Conservation (phyloP, 2,888 invertebrate genomes). For the Andrena haemorrhoa region DNA sequence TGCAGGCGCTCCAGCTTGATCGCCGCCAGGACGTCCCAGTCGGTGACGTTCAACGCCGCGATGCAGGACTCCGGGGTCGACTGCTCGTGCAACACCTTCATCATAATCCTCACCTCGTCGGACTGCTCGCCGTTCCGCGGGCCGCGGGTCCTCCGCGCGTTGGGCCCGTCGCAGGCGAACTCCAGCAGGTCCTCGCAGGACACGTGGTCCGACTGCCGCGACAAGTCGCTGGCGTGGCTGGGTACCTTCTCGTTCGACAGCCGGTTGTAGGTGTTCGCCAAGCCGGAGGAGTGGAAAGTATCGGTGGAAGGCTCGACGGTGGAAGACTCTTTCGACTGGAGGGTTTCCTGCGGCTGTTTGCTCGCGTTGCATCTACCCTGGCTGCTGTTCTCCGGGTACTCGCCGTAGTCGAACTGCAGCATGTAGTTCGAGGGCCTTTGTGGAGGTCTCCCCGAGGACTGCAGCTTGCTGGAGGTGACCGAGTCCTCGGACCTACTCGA, state of each 20-base stretch:
- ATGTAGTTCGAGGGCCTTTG: constrained; percentile 48
- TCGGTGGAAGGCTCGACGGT: constrained; percentile 37
- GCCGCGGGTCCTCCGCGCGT: constrained; percentile 88
- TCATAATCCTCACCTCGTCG: constrained; percentile 96
- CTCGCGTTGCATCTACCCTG: constrained; percentile 7
- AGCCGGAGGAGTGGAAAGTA: constrained; percentile 35
- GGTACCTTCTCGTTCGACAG: constrained; percentile 52
- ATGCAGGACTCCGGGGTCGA: constrained; percentile 91
- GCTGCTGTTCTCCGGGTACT: constrained; percentile 38
- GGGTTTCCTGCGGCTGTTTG: constrained; percentile 38
- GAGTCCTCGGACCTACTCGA: constrained; percentile 62
- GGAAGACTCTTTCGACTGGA: constrained; percentile 51
- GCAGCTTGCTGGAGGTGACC: constrained; percentile 20
- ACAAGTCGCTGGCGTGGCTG: constrained; percentile 71
- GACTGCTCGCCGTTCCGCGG: constrained; percentile 91
- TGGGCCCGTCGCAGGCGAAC: constrained; percentile 94
- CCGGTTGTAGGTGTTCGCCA: constrained; percentile 36
- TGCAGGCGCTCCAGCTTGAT: constrained; percentile 92
- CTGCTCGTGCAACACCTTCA: constrained; percentile 90
- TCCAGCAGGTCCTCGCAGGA: constrained; percentile 96
- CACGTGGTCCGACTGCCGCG: constrained; percentile 89
- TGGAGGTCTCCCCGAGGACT: constrained; percentile 20
- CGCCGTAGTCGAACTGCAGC: constrained; percentile 60
- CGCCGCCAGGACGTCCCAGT: constrained; percentile 95
- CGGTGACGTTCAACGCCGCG: constrained; percentile 91